Conservation (phyloP, 1,140 invertebrate species). For the Brachionus asplanchnoidis region DNA sequence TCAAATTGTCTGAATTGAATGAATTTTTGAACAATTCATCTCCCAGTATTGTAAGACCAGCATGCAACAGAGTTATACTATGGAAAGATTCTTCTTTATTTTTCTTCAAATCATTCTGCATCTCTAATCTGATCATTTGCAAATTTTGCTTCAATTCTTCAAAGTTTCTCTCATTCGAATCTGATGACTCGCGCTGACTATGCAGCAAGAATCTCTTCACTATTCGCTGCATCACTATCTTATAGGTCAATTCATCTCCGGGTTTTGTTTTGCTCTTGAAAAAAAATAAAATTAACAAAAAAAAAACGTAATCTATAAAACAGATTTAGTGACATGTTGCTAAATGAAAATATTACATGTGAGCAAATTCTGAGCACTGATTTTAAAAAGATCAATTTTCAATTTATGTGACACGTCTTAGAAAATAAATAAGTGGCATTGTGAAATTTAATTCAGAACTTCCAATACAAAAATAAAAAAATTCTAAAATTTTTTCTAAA, state of each 20-base stretch:
- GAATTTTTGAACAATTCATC: slow-evolving; percentile 36
- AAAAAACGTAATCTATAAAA: too few species aligned
- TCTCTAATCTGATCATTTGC: slow-evolving; percentile 40
- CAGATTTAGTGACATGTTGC: too few species aligned
- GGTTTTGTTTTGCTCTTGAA: slow-evolving; percentile 2
- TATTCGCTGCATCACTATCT: slow-evolving; percentile 33
- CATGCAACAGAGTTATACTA: slow-evolving; percentile 21
- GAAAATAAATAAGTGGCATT: too few species aligned
- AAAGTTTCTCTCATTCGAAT: slow-evolving; percentile 33
- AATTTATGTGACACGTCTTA: too few species aligned
- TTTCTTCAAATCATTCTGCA: slow-evolving; percentile 35
- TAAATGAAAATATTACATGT: too few species aligned
- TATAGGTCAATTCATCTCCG: slow-evolving; percentile 14
- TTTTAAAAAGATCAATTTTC: too few species aligned
- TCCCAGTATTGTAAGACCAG: slow-evolving; percentile 12
- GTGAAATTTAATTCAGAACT: too few species aligned
- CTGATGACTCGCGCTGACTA: slow-evolving; percentile 30
- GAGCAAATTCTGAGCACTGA: too few species aligned
- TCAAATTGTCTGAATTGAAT: neutral
- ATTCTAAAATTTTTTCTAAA: too few species aligned
- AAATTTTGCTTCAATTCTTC: slow-evolving; percentile 42
- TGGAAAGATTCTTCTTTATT: slow-evolving; percentile 39
- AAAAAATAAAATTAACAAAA: neutral
- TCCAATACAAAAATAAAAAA: too few species aligned
- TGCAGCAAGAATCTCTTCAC: slow-evolving; percentile 41